Base-by-base conservation (phyloP, 2,797 vertebrate species). In the Thripadectes ignobilis region DNA sequence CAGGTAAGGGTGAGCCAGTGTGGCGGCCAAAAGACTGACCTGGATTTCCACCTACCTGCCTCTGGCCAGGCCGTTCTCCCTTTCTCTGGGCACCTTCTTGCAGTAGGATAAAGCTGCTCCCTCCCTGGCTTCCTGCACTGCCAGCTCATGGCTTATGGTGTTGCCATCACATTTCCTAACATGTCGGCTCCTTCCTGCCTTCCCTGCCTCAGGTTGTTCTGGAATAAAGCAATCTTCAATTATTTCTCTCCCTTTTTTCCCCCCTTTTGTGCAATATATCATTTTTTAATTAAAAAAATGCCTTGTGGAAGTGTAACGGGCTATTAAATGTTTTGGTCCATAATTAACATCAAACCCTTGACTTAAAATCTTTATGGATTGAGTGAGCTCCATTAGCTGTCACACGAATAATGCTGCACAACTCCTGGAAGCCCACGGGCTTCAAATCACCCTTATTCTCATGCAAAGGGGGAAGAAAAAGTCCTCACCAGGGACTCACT, bases 231-330 rank as follows among this genome's bases (percentile, higher is more conserved):
- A 95, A 69, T 93, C 85, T 94, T 95, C 61, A 94, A 95, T 97
- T 97, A 97, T 93, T 96, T 89, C 73, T 96, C 72, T 95, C 92
- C 83, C 75, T 46, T 46, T 77, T 15, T 74, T 4, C 30, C 32
- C 19, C n/a, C 6, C 66, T 23, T 74, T 95, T 59, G 84, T 63
- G 78, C 94, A 49, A 92, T 93, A 89, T 93, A 93, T 98, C 97
- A 97, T 97, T 97, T 98, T 96, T 98, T 98, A 97, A 98, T 97
- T 98, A 93, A 97, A 97, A 97, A 97, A 96, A 94, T 86, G 97
- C 97, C 97, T 94, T 1, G 51, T 95, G 96, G 97, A 97, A 96
- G 92, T 93, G 66, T 92, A 95, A 88, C 55, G 10, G 96, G 95
- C 96, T 94, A 67, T 97, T 97, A 96, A 97, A 96, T 95, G 95